These are phyloP conservation scores for Epinotia brunnichana DNA, from an alignment of 2,888 invertebrate species.

Conservation along the genomic window DNA sequence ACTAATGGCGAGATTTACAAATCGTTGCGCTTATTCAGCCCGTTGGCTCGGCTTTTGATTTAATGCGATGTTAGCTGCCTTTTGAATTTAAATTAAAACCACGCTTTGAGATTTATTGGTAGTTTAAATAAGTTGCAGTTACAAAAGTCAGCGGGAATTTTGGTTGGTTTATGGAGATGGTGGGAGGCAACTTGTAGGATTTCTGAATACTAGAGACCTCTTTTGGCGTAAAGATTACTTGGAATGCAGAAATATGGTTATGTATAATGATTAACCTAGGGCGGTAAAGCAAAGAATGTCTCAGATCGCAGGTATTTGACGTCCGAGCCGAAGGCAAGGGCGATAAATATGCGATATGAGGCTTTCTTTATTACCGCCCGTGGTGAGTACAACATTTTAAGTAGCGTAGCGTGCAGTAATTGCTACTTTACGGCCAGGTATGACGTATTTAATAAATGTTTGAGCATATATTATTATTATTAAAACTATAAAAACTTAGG, in stretches of 20 bases:
- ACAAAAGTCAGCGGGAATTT: slow-evolving; percentile 8
- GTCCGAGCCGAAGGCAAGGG: too few relatives aligned
- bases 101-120: slow-evolving; percentile 38
- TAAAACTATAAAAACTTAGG: too few relatives aligned
- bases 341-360: too few relatives aligned
- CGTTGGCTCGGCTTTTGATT: slow-evolving; percentile 51
- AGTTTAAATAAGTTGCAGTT: slow-evolving; percentile 33
- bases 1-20: slow-evolving; percentile 71
- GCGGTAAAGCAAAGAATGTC: too few relatives aligned
- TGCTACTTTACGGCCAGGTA: too few relatives aligned
- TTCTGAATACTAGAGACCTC: neutral
- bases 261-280: too few relatives aligned
- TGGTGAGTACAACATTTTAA: too few relatives aligned
- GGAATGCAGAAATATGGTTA: neutral
- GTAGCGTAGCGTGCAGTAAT: too few relatives aligned
- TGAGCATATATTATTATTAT: too few relatives aligned
- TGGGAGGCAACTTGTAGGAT: neutral
- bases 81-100: slow-evolving; percentile 45
- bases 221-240: neutral
- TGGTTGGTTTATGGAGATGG: slow-evolving; percentile 23
- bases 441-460: too few relatives aligned
- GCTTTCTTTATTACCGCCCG: too few relatives aligned
- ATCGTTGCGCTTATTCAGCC: slow-evolving; percentile 62
- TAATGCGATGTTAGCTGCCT: slow-evolving; percentile 48
- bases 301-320: too few relatives aligned